Percentiles rank a stretch among this genome's conserved stretches.
Evolutionary conservation across 2,797 vertebrate genomes (phyloP).

Genomic region (Setipinna tenuifilis): DNA sequence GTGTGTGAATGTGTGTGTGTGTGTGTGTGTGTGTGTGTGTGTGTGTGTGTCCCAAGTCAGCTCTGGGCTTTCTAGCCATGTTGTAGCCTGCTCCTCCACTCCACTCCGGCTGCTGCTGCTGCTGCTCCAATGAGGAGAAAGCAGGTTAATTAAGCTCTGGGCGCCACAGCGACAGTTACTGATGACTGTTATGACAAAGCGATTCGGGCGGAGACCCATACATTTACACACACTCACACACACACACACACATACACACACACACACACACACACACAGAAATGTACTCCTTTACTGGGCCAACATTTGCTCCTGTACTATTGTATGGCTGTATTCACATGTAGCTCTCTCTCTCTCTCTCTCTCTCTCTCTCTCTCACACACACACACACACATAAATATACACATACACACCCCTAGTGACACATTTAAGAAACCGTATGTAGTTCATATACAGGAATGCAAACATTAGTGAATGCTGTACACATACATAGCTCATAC

Average conservation of each 20-base stretch:
- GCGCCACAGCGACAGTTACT: slow-evolving; percentile 82
- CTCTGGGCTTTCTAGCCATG: not conserved
- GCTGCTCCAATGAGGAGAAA: slow-evolving; percentile 79
- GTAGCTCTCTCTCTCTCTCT: slow-evolving; percentile 26
- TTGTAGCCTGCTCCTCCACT: not conserved
- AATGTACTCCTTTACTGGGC: not conserved
- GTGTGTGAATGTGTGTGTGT: not conserved
- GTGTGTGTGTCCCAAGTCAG: not conserved
- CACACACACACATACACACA: not conserved
- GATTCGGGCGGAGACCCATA: slow-evolving; percentile 63
- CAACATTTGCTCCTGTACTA: not conserved
- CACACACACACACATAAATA: not conserved
- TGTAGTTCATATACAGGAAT: not conserved
- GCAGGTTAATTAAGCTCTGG: slow-evolving; percentile 85
- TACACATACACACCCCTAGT: not conserved
- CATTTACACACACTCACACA: not conserved
- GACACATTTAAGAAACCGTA: not conserved
- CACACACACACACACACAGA: slow-evolving; percentile 16
- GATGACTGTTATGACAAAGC: slow-evolving; percentile 88
- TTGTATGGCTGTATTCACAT: not conserved
- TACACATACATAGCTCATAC: not conserved
- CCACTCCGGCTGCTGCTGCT: not conserved
- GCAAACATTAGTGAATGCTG: not conserved
- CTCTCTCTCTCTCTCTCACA: not conserved
- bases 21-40: not conserved